phyloP scores from a whole-genome alignment of 2,113 vertebrate genomes.

The Drymodes brunneopygia region DNA sequence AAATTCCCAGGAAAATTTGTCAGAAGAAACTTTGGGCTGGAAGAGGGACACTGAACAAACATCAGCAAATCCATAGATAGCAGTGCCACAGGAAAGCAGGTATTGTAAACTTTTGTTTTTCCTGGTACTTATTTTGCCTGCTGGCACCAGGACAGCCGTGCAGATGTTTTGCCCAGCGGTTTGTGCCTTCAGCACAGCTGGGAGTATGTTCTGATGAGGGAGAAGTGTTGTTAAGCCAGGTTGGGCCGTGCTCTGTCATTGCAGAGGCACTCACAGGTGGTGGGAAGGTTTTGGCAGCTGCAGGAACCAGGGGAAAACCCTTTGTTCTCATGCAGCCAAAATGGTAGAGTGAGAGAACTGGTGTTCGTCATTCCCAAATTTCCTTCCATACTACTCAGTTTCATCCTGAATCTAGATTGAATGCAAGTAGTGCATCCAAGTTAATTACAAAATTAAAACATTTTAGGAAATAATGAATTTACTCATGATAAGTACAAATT shows the following conservation, averaged over 20 bases:
- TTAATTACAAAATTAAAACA: constrained; percentile 34
- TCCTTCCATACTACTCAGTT: not conserved
- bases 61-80: not conserved
- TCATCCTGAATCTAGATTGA: not conserved
- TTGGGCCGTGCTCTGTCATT: rapidly evolving
- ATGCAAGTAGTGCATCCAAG: not conserved
- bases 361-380: rapidly evolving
- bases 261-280: not conserved
- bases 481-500: not conserved
- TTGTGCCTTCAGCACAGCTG: not conserved
- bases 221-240: not conserved
- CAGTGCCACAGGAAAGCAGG: not conserved
- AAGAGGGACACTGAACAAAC: rapidly evolving
- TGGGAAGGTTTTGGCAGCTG: not conserved
- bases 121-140: not conserved
- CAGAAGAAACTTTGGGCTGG: not conserved
- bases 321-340: not conserved
- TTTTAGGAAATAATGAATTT: constrained; percentile 47
- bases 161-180: not conserved
- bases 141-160: not conserved
- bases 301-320: not conserved
- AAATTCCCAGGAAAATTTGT: not conserved
- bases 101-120: not conserved
- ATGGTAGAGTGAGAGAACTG: not conserved
- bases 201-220: not conserved